These are phyloP conservation scores for Acheta domesticus DNA, from an alignment of 2,888 invertebrate genomes.

Conservation along the genomic window DNA sequence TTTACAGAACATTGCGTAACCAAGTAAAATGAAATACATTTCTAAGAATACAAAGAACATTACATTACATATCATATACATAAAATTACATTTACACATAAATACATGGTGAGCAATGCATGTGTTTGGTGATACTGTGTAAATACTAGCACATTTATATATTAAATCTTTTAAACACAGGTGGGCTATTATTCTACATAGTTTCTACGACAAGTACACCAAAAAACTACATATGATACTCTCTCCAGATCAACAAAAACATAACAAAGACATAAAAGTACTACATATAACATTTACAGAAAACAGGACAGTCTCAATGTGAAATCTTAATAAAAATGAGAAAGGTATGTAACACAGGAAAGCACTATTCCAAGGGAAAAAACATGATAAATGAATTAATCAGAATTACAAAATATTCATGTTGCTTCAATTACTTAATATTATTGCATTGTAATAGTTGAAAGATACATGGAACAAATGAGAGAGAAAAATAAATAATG, in stretches of 20 bases:
- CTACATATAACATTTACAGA: background rate
- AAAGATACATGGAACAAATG: too few relatives aligned
- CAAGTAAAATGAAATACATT: background rate
- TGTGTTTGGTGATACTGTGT: background rate
- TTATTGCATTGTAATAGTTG: too few relatives aligned
- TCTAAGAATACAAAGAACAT: background rate
- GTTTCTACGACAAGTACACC: background rate
- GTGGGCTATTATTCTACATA: background rate
- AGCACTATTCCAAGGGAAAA: too few relatives aligned
- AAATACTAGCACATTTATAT: background rate
- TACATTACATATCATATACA: conserved; percentile 1
- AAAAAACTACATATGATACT: background rate
- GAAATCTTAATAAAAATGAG: background rate
- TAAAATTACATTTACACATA: conserved; percentile 3
- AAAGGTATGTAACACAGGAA: too few relatives aligned
- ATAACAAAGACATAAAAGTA: background rate
- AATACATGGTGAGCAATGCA: conserved; percentile 18
- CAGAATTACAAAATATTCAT: too few relatives aligned
- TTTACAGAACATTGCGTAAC: background rate
- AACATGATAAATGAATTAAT: too few relatives aligned
- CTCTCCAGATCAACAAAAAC: conserved; percentile 5
- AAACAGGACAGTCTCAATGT: background rate
- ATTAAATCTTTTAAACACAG: conserved; percentile 8
- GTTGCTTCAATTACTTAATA: too few relatives aligned
- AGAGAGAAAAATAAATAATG: too few relatives aligned